A percentile compares a stretch with the other conserved stretches of the same genome.
These are phyloP conservation scores for Catagonus wagneri DNA, from an alignment of 2,113 vertebrate genomes.

Conservation along the genomic window DNA sequence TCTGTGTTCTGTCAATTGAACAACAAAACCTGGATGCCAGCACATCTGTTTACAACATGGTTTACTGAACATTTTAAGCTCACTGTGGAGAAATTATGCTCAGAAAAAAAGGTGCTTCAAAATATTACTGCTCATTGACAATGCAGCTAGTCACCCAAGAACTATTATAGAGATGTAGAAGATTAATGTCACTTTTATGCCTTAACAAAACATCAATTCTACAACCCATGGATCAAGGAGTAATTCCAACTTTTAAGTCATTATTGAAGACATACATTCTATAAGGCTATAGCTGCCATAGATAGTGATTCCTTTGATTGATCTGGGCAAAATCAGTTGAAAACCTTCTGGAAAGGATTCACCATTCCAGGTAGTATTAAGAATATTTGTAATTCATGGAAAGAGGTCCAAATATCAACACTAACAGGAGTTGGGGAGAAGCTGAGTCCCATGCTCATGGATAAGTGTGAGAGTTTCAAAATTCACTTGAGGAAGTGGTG, in stretches of 20 bases:
- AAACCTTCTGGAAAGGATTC: neutral
- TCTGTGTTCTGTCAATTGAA: no score
- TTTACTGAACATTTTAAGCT: neutral
- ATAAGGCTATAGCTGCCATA: neutral
- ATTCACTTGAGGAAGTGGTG: neutral
- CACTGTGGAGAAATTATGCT: neutral
- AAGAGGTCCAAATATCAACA: neutral
- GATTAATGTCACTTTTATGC: neutral
- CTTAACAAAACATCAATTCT: neutral
- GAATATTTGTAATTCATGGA: neutral
- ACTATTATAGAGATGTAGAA: neutral
- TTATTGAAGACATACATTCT: neutral
- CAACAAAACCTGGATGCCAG: no score
- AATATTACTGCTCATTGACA: neutral
- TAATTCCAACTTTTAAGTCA: neutral
- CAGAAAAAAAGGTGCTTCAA: neutral
- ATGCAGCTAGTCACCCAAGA: neutral
- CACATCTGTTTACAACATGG: neutral
- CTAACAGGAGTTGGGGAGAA: neutral
- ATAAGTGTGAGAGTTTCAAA: neutral
- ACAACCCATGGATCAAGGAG: neutral
- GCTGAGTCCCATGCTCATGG: neutral
- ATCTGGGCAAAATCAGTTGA: neutral
- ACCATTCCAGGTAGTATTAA: neutral
- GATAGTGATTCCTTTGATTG: neutral